A percentile compares a stretch with the other conserved stretches of the same genome.
Evolutionary conservation across 2,888 invertebrate genomes (phyloP).

Genomic region (Andrena hattorfiana): DNA sequence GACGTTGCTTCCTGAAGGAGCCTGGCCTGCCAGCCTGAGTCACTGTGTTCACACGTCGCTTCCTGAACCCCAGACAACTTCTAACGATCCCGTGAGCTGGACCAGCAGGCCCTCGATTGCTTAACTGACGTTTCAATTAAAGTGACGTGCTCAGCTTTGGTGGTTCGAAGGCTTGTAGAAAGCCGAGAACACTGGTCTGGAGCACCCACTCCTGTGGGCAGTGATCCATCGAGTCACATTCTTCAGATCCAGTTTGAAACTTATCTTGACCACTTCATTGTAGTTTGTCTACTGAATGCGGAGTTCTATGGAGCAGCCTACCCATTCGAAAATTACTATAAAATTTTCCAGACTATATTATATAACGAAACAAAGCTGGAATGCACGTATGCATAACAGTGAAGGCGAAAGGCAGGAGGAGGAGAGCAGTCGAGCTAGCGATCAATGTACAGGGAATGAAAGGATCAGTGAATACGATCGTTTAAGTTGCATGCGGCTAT

Average conservation of each 20-base stretch:
- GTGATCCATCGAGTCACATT: too few relatives aligned
- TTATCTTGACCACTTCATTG: too few relatives aligned
- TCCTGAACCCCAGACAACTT: background rate
- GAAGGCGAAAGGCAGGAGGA: background rate
- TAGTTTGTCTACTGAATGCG: too few relatives aligned
- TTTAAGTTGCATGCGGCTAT: background rate
- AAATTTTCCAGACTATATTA: too few relatives aligned
- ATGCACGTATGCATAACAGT: too few relatives aligned
- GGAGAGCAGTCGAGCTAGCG: background rate
- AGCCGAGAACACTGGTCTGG: background rate
- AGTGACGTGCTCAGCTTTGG: background rate
- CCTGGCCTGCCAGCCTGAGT: background rate
- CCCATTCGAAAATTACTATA: too few relatives aligned
- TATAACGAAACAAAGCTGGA: too few relatives aligned
- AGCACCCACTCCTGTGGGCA: background rate
- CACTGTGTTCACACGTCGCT: background rate
- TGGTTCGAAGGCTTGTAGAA: background rate
- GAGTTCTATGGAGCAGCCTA: too few relatives aligned
- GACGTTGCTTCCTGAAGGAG: constrained; percentile 23
- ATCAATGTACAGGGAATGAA: background rate
- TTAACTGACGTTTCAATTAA: background rate
- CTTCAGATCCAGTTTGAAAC: too few relatives aligned
- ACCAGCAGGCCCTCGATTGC: background rate
- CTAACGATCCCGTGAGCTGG: background rate
- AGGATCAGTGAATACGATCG: constrained; percentile 1